Evolutionary conservation across 1,140 invertebrate genomes (phyloP).

Genomic region (Tribolium castaneum): DNA sequence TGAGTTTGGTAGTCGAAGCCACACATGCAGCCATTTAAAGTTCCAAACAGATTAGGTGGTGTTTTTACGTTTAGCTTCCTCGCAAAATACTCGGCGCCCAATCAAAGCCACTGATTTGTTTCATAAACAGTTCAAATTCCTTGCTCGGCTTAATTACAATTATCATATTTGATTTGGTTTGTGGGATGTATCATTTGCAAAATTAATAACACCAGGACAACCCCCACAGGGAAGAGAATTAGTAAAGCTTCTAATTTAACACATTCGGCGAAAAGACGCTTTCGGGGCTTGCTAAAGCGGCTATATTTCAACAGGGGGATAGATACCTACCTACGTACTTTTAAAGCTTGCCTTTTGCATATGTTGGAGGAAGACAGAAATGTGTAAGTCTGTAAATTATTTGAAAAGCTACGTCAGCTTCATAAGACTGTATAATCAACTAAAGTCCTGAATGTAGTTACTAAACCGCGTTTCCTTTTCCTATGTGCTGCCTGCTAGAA

Average conservation of each 20-base stretch:
- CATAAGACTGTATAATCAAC: slow-evolving; percentile 37
- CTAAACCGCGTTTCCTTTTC: slow-evolving; percentile 35
- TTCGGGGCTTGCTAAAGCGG: slow-evolving; percentile 13
- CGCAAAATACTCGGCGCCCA: background rate
- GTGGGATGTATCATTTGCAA: slow-evolving; percentile 8
- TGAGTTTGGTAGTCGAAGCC: background rate
- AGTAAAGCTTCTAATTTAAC: slow-evolving; percentile 37
- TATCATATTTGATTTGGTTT: slow-evolving; percentile 26
- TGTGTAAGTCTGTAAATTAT: slow-evolving; percentile 37
- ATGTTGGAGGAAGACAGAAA: slow-evolving; percentile 11
- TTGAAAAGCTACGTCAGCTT: slow-evolving; percentile 38
- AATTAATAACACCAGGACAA: slow-evolving; percentile 18
- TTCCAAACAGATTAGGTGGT: background rate
- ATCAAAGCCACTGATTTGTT: background rate
- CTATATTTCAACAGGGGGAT: slow-evolving; percentile 28
- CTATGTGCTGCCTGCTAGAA: slow-evolving; percentile 7
- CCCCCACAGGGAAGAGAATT: background rate
- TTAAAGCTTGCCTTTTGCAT: slow-evolving; percentile 30
- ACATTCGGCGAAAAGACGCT: slow-evolving; percentile 38
- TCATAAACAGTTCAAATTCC: background rate
- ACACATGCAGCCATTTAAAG: slow-evolving; percentile 9
- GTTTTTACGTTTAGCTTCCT: background rate
- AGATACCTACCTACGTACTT: slow-evolving; percentile 20
- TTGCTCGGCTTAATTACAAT: background rate
- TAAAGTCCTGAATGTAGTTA: slow-evolving; percentile 36